Conservation (phyloP, 2,797 vertebrate genomes). For the Menidia menidia region DNA sequence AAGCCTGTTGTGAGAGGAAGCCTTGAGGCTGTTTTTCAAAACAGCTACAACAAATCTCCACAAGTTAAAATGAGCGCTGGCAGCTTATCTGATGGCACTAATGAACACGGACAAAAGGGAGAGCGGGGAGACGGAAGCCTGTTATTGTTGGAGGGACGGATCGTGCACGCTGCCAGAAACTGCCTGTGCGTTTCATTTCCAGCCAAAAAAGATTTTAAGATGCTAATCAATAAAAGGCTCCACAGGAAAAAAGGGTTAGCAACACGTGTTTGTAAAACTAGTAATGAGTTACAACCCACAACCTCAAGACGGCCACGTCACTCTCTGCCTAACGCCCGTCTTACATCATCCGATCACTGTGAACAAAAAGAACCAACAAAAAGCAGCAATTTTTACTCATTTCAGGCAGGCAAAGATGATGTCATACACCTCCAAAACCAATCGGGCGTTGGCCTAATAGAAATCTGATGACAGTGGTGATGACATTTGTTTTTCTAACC, state of each 20-base stretch:
- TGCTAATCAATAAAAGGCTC: conserved; percentile 19
- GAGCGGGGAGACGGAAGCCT: conserved; percentile 42
- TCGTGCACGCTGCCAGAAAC: conserved; percentile 24
- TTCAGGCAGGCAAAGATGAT: not conserved
- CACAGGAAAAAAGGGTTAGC: not conserved
- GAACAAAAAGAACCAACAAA: too few species aligned
- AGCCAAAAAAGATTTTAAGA: conserved; percentile 55
- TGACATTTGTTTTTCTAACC: not conserved
- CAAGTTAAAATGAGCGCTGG: conserved; percentile 58
- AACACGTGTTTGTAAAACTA: not conserved
- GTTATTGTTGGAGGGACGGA: conserved; percentile 28
- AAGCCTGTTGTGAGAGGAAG: conserved; percentile 76
- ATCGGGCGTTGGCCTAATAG: not conserved
- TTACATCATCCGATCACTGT: too few species aligned
- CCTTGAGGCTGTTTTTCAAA: conserved; percentile 55
- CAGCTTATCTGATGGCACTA: conserved; percentile 74
- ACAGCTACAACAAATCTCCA: conserved; percentile 72
- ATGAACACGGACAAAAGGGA: conserved; percentile 70
- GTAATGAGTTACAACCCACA: not conserved
- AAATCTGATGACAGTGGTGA: conserved; percentile 6
- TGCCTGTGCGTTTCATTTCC: conserved; percentile 18
- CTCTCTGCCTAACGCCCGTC: too few species aligned
- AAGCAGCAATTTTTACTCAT: not conserved
- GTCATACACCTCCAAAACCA: not conserved
- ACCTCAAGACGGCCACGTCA: too few species aligned